Base-by-base conservation (phyloP, 2,797 vertebrate species). In the Protonibea diacanthus region DNA sequence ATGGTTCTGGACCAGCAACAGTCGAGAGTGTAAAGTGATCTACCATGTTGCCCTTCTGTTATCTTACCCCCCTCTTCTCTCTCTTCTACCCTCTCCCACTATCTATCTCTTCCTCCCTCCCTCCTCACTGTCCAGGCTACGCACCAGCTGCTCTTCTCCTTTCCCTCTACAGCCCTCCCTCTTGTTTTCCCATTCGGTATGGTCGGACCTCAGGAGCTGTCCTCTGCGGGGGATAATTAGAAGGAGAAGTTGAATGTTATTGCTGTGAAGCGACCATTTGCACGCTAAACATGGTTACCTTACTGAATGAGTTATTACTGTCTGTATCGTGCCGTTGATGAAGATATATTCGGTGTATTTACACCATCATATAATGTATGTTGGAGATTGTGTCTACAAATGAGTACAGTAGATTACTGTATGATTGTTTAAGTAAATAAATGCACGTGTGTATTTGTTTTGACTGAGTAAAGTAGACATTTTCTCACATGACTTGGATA, bases 151-250 rank as follows among this genome's bases (percentile, higher is more conserved):
- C 69, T 80, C 71, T 66, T 62, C 42, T 59, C 63, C 47, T 47
- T 8, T 68, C 58, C 52, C 55, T 21, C 66, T 56, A 4, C 52
- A 27, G 33, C 55, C 56, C 60, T 73, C 76, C 67, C 27, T 53
- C 80, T 76, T 84, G 66, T 87, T 90, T 86, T 88, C 76, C 61
- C n/a, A 2, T 75, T 70, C 74, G 75, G n/a, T 79, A 55, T 60
- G 49, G 64, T 74, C 17, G 61, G 29, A 45, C 76, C 82, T 78
- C 78, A 71, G 53, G 66, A 81, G 71, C 62, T 38, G 9, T 76
- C 64, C 71, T 89, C 81, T 57, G 21, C 77, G 67, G 79, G 74
- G 84, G 63, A 83, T 89, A 88, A 90, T 90, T 87, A 90, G 25
- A 88, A 78, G 72, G 55, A 72, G 71, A 82, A 61, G 23, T 84